Evolutionary conservation across 2,113 vertebrate genomes (phyloP), one percentile per base, ranked within the genome.

Genomic region (Neolamprologus toae): DNA sequence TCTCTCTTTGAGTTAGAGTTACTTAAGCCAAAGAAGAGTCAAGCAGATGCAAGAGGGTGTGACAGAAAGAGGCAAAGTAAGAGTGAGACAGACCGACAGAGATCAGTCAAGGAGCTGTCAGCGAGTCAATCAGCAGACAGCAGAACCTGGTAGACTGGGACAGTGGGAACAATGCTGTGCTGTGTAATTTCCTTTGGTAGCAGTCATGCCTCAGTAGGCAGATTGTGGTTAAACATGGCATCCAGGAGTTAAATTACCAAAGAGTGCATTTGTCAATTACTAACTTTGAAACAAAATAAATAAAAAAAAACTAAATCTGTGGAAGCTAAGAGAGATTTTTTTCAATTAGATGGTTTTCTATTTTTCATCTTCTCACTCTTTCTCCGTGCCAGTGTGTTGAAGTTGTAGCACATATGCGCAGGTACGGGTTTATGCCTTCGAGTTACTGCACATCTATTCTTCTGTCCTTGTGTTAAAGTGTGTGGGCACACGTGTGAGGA

Each of bases 11-110:
- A 63, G 55, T 66, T 49, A 37, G 73, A 55, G n/a, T 83, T 61
- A 21, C 59, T 51, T 84, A 9, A 82, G 55, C 35, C 80, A 49
- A 76, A 40, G 40, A 37, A 83, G 86, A 85, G 88, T 88, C 51
- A 66, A 53, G 63, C 66, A 90, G 83, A 87, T 68, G 83, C 66
- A 83, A 57, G 23, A 85, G 51, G 11, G 87, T 66, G 61, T 33
- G 45, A 68, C 83, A 84, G 85, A 73, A 19, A 82, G 84, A 59
- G 80, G 55, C 66, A 86, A 73, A 82, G 84, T 63, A 55, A 61
- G 51, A 81, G 35, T 54, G 82, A 78, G 16, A 82, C 81, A 49
- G 14, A 16, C 3, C 13, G 42, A 83, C 81, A 83, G 21, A 85
- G 73, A 86, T 89, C 88, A 79, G 63, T 91, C 85, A 81, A 7